Evolutionary conservation across 2,113 vertebrate species (phyloP).

Genomic region (Tichodroma muraria): DNA sequence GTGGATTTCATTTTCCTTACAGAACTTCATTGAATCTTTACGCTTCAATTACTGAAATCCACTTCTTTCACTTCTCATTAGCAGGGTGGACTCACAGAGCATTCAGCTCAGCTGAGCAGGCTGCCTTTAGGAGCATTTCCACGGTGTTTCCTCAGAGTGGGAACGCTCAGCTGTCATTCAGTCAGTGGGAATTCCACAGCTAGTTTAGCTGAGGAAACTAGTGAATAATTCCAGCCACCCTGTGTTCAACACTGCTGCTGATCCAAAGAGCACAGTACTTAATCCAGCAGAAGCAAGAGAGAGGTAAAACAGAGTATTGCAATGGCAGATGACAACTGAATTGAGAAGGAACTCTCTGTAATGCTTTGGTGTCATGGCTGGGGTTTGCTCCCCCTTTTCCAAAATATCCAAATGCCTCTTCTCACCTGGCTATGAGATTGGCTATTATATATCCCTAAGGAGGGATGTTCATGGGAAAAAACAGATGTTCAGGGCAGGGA

Average conservation of each 20-base stretch:
- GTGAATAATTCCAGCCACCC: not conserved
- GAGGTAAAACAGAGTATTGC: not conserved
- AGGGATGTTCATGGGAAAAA: not conserved
- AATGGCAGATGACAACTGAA: not conserved
- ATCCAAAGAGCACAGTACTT: not conserved
- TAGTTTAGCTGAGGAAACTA: not conserved
- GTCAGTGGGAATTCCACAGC: not conserved
- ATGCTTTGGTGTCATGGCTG: not conserved
- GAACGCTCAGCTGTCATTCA: not conserved
- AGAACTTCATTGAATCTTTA: not conserved
- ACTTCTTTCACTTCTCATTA: not conserved
- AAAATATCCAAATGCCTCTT: not conserved
- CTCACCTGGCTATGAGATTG: fast-evolving
- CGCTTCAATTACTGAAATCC: not conserved
- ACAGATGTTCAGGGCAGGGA: not conserved
- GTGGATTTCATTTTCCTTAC: not conserved
- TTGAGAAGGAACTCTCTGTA: not conserved
- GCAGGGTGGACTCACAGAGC: not conserved
- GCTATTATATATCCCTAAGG: no score
- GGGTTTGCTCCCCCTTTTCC: not conserved
- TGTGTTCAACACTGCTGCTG: not conserved
- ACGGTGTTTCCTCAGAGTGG: not conserved
- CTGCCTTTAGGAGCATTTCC: not conserved
- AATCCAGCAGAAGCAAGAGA: not conserved
- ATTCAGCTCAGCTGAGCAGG: not conserved